A percentile compares a stretch with the other conserved stretches of the same genome.
These are phyloP conservation scores for Acronicta leporina DNA, from an alignment of 2,888 invertebrate genomes.

Conservation along the genomic window DNA sequence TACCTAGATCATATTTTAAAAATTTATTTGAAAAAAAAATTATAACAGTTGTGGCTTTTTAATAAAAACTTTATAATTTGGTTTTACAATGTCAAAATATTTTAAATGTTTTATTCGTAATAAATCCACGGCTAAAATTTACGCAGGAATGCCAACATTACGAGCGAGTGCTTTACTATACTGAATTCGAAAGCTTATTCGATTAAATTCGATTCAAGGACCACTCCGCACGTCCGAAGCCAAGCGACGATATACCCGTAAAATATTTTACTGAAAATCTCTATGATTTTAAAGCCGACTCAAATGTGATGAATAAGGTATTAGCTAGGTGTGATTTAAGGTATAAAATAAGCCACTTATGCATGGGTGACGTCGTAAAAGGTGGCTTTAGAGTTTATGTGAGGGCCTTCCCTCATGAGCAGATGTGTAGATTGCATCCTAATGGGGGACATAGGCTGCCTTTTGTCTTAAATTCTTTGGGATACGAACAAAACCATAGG, in stretches of 20 bases:
- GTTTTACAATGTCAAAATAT: too few species aligned
- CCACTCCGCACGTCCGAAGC: slow-evolving; percentile 54
- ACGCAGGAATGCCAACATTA: slow-evolving; percentile 30
- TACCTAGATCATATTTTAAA: too few species aligned
- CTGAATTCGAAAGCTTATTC: slow-evolving; percentile 61
- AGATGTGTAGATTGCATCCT: too few species aligned
- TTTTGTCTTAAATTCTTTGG: too few species aligned
- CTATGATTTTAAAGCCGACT: slow-evolving; percentile 32
- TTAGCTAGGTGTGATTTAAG: slow-evolving; percentile 7
- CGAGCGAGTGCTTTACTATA: slow-evolving; percentile 55
- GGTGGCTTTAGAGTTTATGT: background rate
- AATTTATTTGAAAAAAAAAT: too few species aligned
- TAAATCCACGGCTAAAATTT: slow-evolving; percentile 23
- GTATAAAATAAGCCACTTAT: background rate
- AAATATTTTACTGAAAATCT: slow-evolving; percentile 59
- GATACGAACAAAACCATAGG: too few species aligned
- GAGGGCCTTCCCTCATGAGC: too few species aligned
- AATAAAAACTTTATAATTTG: too few species aligned
- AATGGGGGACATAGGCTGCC: too few species aligned
- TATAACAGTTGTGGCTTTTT: too few species aligned
- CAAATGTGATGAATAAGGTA: slow-evolving; percentile 26
- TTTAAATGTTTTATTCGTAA: slow-evolving; percentile 3
- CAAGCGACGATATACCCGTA: slow-evolving; percentile 59
- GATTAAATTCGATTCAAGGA: slow-evolving; percentile 64
- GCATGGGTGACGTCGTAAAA: background rate